Base-by-base conservation (phyloP, 2,113 vertebrate species). In the Trochalopteron elliotii region DNA sequence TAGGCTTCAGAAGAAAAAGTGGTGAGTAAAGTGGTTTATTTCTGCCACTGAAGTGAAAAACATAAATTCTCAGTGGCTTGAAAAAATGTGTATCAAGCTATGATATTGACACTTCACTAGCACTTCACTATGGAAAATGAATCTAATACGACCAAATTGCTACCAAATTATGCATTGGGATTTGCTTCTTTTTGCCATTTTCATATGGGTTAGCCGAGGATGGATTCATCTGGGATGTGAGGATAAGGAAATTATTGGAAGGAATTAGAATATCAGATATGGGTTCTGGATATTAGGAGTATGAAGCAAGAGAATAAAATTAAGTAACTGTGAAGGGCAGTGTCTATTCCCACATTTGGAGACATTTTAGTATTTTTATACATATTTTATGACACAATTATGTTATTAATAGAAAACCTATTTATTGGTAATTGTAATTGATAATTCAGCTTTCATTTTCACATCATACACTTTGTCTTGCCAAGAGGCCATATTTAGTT, bases 401-500 rank as follows among this genome's bases (percentile, higher is more conserved):
- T 22, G 5, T 19, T 90, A 67, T 71, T 13, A 40, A 40, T 12
- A 49, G 15, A 44, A n/a, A 18, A 67, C 13, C 24, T 60, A 19
- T 8, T 20, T 57, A 37, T 11, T 50, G 45, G 16, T 53, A 49
- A 61, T 24, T 85, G 16, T 7, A 53, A 6, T 33, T 68, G 18
- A 19, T 13, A 57, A 2, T 59, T 74, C 22, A 64, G 10, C 22
- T 45, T n/a, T 64, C 17, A 8, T 63, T 68, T 61, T 71, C 21
- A 20, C 7, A 1, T 64, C 4, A 1, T 57, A 56, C 5, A 0
- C 3, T 42, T 87, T 70, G 7, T 21, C 5, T 55, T 2, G 2
- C 31, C 18, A 63, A 70, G 27, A 77, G 87, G 15, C n/a, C 19
- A 4, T 45, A 49, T n/a, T 60, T 80, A 52, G 37, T 64, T 94